Evolutionary conservation across 2,888 invertebrate genomes (phyloP).

Genomic region (Dromius quadrimaculatus): DNA sequence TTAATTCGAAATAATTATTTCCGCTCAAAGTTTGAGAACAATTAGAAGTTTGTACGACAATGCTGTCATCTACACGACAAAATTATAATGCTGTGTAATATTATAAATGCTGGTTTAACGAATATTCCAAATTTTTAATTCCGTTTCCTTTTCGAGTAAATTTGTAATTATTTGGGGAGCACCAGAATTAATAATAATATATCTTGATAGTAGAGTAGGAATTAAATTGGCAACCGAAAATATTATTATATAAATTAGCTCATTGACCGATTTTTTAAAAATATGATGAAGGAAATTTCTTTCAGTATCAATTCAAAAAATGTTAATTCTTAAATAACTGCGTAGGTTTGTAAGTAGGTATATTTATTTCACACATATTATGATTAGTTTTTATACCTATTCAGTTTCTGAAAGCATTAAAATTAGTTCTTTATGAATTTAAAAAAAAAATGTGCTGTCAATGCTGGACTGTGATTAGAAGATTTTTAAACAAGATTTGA

Average conservation of each 20-base stretch:
- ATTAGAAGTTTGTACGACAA: not conserved
- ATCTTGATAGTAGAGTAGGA: not conserved
- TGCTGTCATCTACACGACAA: not conserved
- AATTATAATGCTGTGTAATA: not conserved
- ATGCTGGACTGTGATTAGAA: too few relatives aligned
- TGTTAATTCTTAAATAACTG: too few relatives aligned
- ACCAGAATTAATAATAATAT: not conserved
- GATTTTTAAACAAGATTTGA: too few relatives aligned
- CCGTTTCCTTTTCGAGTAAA: not conserved
- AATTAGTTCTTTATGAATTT: too few relatives aligned
- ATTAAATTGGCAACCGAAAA: not conserved
- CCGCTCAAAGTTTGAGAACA: constrained; percentile 21
- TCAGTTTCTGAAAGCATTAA: too few relatives aligned
- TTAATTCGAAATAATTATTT: constrained; percentile 26
- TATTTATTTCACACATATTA: too few relatives aligned
- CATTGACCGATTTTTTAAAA: not conserved
- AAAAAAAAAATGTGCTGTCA: too few relatives aligned
- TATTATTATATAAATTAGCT: not conserved
- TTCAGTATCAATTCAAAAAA: not conserved
- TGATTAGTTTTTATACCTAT: too few relatives aligned
- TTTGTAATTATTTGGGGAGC: not conserved
- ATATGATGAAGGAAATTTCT: not conserved
- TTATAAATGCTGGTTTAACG: not conserved
- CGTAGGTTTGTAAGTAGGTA: too few relatives aligned
- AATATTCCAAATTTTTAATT: not conserved